Percentiles rank a stretch among this genome's conserved stretches.
Conservation (phyloP, 2,797 vertebrate species). For the Gallinago stenura region DNA sequence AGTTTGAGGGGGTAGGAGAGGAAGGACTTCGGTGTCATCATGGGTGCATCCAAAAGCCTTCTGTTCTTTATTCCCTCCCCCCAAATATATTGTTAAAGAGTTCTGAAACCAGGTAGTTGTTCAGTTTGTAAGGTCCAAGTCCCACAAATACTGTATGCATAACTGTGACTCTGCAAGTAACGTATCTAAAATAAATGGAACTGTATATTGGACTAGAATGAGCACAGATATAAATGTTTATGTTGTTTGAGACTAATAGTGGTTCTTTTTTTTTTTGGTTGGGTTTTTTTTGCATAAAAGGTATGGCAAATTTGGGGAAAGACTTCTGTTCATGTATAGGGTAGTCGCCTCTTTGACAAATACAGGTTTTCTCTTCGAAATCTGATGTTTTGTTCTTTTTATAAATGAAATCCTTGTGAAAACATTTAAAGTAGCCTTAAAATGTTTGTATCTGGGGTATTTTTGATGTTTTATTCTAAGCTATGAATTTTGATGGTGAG, state of each 20-base stretch:
- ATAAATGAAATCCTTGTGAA: neutral
- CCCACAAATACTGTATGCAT: neutral
- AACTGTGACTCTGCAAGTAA: neutral
- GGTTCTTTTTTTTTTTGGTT: neutral
- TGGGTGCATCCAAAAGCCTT: neutral
- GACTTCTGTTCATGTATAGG: neutral
- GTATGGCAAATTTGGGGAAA: neutral
- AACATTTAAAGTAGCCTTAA: neutral
- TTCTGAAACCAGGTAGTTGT: neutral
- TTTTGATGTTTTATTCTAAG: neutral
- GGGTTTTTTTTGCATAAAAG: neutral
- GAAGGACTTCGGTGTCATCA: no score
- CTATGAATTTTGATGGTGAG: neutral
- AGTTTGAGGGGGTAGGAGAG: neutral
- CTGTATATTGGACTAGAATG: neutral
- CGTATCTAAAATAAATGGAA: neutral
- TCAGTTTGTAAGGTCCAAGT: neutral
- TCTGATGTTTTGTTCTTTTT: neutral
- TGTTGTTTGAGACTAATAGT: neutral
- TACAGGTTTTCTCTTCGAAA: neutral
- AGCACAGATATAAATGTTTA: neutral
- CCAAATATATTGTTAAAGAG: neutral
- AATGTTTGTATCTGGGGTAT: neutral
- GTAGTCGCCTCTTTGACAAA: neutral
- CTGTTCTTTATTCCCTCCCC: neutral